Base-by-base conservation (phyloP, 2,888 invertebrate genomes). In the Listrodromus nycthemerus region DNA sequence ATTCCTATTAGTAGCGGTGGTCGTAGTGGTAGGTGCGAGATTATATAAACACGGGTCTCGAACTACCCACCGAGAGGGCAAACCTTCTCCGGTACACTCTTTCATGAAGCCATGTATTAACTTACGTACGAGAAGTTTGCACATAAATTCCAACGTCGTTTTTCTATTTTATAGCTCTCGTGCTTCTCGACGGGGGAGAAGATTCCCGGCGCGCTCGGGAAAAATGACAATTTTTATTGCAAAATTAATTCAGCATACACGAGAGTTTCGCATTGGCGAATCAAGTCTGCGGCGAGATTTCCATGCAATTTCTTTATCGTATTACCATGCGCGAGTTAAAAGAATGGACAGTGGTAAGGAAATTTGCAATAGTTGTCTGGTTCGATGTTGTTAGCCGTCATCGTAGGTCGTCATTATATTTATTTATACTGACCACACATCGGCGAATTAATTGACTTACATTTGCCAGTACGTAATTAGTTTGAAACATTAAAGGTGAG, bases 71-170 rank as follows among this genome's bases (percentile, higher is more conserved):
- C 33, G 55, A 33, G 37, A 69, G 48, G 55, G 52, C 48, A 61
- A 21, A 67, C 70, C 50, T 70, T 70, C 30, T 63, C 65, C 63
- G 13, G 52, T 50, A 70, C 48, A 78, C 21, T 48, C 27, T 66
- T 37, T 41, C 13, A n/a, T 65, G 41, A n/a, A 37, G 21, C 24
- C 48, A 33, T 37, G 58, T n/a, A 58, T 79, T 71, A 45, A 70
- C 21, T 71, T 74, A 69, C 48, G 45, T 69, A 33, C 24, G 24
- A 21, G 37, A 70, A 48, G 50, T 71, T 21, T 24, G 65, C 37
- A 27, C 58, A 71, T 79, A 79, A 79, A 79, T 79, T 63, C 61
- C 71, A 63, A 65, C 48, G 78, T 65, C 78, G 37, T 70, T 79
- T 70, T 63, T 65, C 65, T 41, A 27, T 65, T 73, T 69, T 58